A percentile compares a stretch with the other conserved stretches of the same genome.
Evolutionary conservation across 2,888 invertebrate genomes (phyloP).

Genomic region (Drosophila peninsularis): DNA sequence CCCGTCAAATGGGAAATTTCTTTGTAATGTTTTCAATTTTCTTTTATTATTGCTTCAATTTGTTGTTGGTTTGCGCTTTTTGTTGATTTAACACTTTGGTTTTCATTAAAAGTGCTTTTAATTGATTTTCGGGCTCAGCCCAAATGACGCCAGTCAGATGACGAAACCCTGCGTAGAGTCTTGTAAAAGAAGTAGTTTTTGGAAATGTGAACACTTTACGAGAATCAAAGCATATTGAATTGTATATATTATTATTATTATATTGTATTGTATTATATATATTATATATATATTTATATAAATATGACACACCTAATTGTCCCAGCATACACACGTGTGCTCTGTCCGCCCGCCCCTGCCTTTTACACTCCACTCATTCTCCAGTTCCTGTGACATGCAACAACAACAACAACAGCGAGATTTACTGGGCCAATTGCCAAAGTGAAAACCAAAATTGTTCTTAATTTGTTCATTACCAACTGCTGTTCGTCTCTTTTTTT

Average conservation of each 20-base stretch:
- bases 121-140: conserved; percentile 53
- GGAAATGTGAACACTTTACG: neutral
- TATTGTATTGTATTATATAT: too few relatives aligned
- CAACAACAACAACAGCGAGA: conserved; percentile 9
- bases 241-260: too few relatives aligned
- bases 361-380: conserved; percentile 11
- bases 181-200: neutral
- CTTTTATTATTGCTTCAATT: conserved; percentile 13
- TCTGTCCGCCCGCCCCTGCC: neutral
- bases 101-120: conserved; percentile 43
- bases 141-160: conserved; percentile 15
- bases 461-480: conserved; percentile 55
- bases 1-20: conserved; percentile 24
- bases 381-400: conserved; percentile 26
- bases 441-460: conserved; percentile 33
- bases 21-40: neutral
- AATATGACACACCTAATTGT: conserved; percentile 46
- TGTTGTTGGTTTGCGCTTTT: conserved; percentile 24
- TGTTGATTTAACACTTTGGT: conserved; percentile 52
- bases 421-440: conserved; percentile 71
- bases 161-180: neutral
- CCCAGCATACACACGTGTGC: conserved; percentile 8
- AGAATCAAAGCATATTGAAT: too few relatives aligned
- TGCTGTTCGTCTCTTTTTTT: conserved; percentile 25
- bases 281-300: too few relatives aligned